Evolutionary conservation across 1,140 invertebrate genomes (phyloP).

Genomic region (Drosophila cardini): DNA sequence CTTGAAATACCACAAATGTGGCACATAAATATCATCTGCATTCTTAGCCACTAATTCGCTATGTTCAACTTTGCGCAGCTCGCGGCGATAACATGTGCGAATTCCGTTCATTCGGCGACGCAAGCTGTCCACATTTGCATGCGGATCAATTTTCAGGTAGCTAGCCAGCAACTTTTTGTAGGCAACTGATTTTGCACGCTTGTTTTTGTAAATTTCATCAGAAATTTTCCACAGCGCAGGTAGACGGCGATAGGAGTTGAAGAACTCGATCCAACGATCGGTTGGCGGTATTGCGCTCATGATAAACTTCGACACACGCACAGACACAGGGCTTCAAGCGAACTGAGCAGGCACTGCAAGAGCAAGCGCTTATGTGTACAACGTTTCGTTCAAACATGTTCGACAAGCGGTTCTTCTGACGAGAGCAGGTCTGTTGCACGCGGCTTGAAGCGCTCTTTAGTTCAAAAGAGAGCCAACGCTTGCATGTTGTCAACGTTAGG

Average conservation of each 20-base stretch:
- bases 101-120: constrained; percentile 34
- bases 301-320: constrained; percentile 4
- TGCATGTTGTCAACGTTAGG: too few species aligned
- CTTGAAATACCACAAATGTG: constrained; percentile 44
- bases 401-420: not conserved
- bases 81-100: constrained; percentile 37
- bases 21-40: constrained; percentile 23
- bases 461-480: not conserved
- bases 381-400: constrained; percentile 24
- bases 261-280: constrained; percentile 34
- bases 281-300: constrained; percentile 37
- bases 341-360: constrained; percentile 19
- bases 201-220: constrained; percentile 25
- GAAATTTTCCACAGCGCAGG: constrained; percentile 30
- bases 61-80: constrained; percentile 34
- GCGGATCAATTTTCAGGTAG: constrained; percentile 31
- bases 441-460: not conserved
- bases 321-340: constrained; percentile 12
- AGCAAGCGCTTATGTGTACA: not conserved
- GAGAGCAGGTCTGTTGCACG: too few species aligned
- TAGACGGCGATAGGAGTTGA: constrained; percentile 15
- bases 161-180: constrained; percentile 1
- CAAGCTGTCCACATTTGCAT: constrained; percentile 35
- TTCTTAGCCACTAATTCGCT: not conserved
- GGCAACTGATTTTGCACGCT: not conserved